Percentiles rank a stretch among this genome's conserved stretches.
phyloP scores from a whole-genome alignment of 2,888 invertebrate genomes.

The Tenthredo mesomela region DNA sequence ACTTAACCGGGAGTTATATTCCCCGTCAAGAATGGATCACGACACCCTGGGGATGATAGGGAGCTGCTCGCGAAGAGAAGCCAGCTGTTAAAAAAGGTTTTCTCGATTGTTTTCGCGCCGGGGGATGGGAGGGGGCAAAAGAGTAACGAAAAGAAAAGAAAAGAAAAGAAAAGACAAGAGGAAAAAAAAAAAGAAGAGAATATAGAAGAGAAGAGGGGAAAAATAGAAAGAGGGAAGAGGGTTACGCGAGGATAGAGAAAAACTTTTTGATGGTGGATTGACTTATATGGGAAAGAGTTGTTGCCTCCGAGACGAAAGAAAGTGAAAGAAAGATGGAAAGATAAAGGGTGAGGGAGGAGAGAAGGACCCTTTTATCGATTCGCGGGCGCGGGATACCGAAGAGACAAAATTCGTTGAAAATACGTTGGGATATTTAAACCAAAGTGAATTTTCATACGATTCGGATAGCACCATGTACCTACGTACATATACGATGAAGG shows the following conservation, averaged over 20 bases:
- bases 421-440: not conserved
- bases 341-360: not conserved
- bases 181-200: not conserved
- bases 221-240: not conserved
- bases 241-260: not conserved
- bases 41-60: not conserved
- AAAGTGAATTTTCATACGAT: not conserved
- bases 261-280: slow-evolving; percentile 1
- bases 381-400: not conserved
- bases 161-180: not conserved
- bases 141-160: not conserved
- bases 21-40: slow-evolving; percentile 24
- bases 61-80: not conserved
- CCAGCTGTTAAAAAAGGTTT: slow-evolving; percentile 26
- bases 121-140: not conserved
- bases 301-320: not conserved
- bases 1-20: slow-evolving; percentile 16
- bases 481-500: slow-evolving; percentile 37
- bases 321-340: not conserved
- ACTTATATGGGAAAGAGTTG: slow-evolving; percentile 1
- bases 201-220: not conserved
- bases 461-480: not conserved
- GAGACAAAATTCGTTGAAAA: not conserved
- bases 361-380: not conserved
- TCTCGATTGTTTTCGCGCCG: slow-evolving; percentile 36